Evolutionary conservation across 2,113 vertebrate genomes (phyloP).

Genomic region (Eidolon helvum): DNA sequence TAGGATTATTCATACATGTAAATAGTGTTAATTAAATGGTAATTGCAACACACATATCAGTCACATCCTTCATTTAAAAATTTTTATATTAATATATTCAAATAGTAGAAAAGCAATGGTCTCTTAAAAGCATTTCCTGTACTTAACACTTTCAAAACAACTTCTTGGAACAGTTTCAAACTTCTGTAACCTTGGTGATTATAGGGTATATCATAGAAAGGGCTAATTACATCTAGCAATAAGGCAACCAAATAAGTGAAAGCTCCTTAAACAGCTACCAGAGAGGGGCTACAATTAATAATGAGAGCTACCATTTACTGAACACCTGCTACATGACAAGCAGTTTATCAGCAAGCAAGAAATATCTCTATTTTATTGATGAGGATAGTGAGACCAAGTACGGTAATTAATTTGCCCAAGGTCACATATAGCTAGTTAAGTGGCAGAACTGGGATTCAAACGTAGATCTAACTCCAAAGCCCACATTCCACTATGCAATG

Average conservation of each 20-base stretch:
- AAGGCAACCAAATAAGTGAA: slow-evolving; percentile 30
- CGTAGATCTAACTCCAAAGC: background rate
- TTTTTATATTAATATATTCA: slow-evolving; percentile 25
- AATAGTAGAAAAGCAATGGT: slow-evolving; percentile 31
- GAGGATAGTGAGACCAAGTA: slow-evolving; percentile 3
- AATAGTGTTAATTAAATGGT: slow-evolving; percentile 1
- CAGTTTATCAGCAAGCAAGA: slow-evolving; percentile 7
- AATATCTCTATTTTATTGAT: background rate
- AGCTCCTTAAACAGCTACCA: slow-evolving; percentile 30
- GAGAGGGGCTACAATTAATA: slow-evolving; percentile 34
- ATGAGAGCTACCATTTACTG: background rate
- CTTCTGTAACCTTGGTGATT: slow-evolving; percentile 59
- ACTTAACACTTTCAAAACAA: slow-evolving; percentile 53
- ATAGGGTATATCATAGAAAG: slow-evolving; percentile 32
- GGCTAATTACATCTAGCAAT: slow-evolving; percentile 60
- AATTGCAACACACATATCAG: background rate
- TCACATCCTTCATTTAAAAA: slow-evolving; percentile 1
- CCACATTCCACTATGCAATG: background rate
- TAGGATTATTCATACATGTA: background rate
- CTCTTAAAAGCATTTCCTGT: slow-evolving; percentile 45
- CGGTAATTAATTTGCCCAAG: slow-evolving; percentile 5
- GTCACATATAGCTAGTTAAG: background rate
- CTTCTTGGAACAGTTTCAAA: slow-evolving; percentile 54
- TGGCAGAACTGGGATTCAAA: background rate
- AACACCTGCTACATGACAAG: slow-evolving; percentile 26